Evolutionary conservation across 2,888 invertebrate species (phyloP).

Genomic region (Epinotia brunnichana): DNA sequence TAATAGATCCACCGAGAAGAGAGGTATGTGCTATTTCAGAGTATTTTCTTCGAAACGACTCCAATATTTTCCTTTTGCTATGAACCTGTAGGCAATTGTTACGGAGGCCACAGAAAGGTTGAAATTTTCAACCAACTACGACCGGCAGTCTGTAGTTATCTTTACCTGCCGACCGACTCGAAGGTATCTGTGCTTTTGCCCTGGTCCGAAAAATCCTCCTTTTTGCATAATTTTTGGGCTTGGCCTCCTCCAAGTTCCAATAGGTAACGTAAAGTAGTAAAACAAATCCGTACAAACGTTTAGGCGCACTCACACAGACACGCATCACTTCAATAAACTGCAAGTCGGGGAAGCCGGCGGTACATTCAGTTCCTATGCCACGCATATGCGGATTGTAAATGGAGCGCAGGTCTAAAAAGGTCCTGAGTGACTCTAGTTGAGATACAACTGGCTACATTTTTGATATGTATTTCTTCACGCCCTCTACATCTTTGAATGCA

Average conservation of each 20-base stretch:
- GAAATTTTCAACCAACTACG: neutral
- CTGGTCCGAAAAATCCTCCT: neutral
- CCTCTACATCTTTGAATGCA: neutral
- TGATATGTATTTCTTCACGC: too few species aligned
- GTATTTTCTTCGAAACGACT: neutral
- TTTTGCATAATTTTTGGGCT: too few species aligned
- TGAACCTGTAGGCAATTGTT: neutral
- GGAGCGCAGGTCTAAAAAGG: too few species aligned
- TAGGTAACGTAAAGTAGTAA: too few species aligned
- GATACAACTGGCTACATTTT: neutral
- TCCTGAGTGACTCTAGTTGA: too few species aligned
- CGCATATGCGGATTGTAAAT: too few species aligned
- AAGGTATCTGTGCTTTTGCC: neutral
- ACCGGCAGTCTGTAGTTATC: neutral
- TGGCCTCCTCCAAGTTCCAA: too few species aligned
- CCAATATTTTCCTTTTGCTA: neutral
- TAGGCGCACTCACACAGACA: too few species aligned
- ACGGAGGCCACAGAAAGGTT: neutral
- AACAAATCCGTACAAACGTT: too few species aligned
- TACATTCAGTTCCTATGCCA: too few species aligned
- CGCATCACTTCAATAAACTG: too few species aligned
- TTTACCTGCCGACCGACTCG: neutral
- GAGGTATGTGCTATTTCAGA: constrained; percentile 58
- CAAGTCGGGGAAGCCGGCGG: too few species aligned
- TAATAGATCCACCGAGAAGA: constrained; percentile 95